Evolutionary conservation across 2,888 invertebrate genomes (phyloP), one percentile per base, ranked within the genome.

Genomic region (Aporophyla nigra): DNA sequence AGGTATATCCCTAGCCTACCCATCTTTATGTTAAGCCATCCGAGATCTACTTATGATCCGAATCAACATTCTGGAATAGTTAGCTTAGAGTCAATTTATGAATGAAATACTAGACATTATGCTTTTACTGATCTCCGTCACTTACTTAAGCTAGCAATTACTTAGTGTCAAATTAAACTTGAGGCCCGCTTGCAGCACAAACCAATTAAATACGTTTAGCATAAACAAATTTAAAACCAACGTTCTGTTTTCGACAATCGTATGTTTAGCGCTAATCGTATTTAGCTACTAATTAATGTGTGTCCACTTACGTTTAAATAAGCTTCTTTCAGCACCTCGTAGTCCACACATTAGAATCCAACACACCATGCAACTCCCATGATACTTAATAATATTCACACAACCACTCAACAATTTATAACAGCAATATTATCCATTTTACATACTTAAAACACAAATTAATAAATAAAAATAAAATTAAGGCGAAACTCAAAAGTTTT

Each of bases 321-420:
- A 85, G 78, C 88, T 89, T 69, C 88, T 82, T 77, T 80, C 87
- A 72, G 85, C 73, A 51, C 84, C 82, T 78, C 73, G 86, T 76
- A 88, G 88, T 91, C 90, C 92, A 90, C 92, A 91, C 92, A 93
- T 93, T 86, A 91, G 89, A 90, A 85, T 86, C 74, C 77, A 75
- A 78, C 72, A 84, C 80, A 83, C 72, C 79, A 68, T 66, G 54
- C 69, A 78, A 81, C 71, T 67, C 59, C 68, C 75, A 80, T 83
- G n/a, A 78, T 24, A 81, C 33, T 33, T 33, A 33, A 74, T 46
- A 73, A 76, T 77, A 83, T 71, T 66, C 49, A 83, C 71, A 80
- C 74, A 46, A 69, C 40, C 80, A 84, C 76, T 71, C 43, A 53
- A 74, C 76, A 75, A 71, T 59, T 75, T 46, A 58, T 68, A 63